These are phyloP conservation scores for Tragulus kanchil DNA, from an alignment of 2,113 vertebrate species.

Conservation along the genomic window DNA sequence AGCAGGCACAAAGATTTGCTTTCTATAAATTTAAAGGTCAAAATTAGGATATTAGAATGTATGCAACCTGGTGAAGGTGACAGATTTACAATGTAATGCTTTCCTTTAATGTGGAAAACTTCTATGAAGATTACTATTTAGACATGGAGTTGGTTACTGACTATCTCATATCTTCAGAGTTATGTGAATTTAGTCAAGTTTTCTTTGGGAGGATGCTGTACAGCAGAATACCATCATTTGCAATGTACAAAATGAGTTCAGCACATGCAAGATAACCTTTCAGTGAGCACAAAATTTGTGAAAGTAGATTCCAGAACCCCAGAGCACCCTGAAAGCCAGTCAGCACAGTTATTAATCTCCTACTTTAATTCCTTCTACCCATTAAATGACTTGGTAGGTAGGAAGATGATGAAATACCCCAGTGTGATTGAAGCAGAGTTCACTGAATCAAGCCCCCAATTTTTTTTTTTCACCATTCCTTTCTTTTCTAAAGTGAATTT, in stretches of 20 bases:
- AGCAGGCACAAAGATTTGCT: background rate
- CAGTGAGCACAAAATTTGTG: background rate
- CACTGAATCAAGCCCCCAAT: background rate
- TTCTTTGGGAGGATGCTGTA: background rate
- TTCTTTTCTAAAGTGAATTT: constrained; percentile 6
- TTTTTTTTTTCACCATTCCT: background rate
- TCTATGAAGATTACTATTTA: background rate
- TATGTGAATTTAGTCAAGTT: background rate
- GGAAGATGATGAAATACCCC: background rate
- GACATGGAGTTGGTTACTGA: background rate
- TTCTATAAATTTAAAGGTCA: background rate
- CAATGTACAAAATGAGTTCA: background rate
- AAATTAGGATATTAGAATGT: background rate
- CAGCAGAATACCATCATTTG: background rate
- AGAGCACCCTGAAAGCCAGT: background rate
- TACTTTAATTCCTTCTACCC: background rate
- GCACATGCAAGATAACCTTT: background rate
- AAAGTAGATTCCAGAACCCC: background rate
- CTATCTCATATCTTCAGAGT: background rate
- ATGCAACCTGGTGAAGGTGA: background rate
- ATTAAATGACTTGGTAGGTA: background rate
- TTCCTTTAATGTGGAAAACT: background rate
- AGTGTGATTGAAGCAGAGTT: background rate
- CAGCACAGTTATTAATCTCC: background rate
- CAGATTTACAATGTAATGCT: background rate